Evolutionary conservation across 2,797 vertebrate genomes (phyloP), one percentile per base, ranked within the genome.

Genomic region (Phrynocephalus guinanensis): DNA sequence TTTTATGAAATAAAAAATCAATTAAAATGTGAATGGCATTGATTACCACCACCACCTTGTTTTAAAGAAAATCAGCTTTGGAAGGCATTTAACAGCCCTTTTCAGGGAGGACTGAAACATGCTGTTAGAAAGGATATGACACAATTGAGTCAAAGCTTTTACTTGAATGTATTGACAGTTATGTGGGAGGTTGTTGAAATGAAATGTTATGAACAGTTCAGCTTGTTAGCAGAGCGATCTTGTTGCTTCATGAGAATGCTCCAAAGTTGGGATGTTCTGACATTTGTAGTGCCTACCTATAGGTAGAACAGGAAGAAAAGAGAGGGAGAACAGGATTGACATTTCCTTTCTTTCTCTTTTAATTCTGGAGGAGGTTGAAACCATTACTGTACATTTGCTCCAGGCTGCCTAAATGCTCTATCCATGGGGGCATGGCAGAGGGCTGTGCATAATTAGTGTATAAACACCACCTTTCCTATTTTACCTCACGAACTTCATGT

Each of bases 1-100:
- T 83, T 95, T 96, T 96, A 95, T 96, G 96, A 96, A 97, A 97
- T 97, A 97, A 97, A 96, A 94, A 93, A 87, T 77, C 76, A 87
- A 92, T 93, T 86, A 95, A 96, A 96, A 88, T 93, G 88, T 93
- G 93, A 94, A 83, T 84, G 72, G 89, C 81, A 92, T 71, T 89
- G 82, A 75, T 89, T 93, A 91, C 89, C 89, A 6, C 5, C 52
- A 24, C 52, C 87, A 73, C 89, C 76, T 85, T 82, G 78, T 88
- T 86, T 91, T 77, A 75, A 68, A 83, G 1, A 67, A 48, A 67
- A 72, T 86, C 82, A 83, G 66, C 82, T 0, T 67, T 68, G 80
- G 82, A 88, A 87, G 88, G 33, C 4, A 20, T 83, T 92, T 68
- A 91, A 92, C 89, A 89, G 89, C 77, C 85, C 88, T 88, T 91